phyloP scores from a whole-genome alignment of 2,113 vertebrate species.

The Siphamia tubifer region DNA sequence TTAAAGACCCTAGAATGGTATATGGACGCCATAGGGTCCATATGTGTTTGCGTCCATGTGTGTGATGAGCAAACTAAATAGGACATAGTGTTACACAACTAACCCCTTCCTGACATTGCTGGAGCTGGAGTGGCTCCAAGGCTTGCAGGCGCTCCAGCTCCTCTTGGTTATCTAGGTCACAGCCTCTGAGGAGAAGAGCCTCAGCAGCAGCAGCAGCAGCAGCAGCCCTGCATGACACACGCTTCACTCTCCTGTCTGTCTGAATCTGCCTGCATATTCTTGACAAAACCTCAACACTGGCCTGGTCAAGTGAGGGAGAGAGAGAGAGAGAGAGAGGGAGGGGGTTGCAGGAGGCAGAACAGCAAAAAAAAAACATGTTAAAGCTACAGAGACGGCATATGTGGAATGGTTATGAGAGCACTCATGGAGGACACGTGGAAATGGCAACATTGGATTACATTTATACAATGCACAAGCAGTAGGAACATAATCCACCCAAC shows the following conservation, averaged over 20 bases:
- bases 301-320: conserved; percentile 38
- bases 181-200: conserved; percentile 74
- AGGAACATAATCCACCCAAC: conserved; percentile 48
- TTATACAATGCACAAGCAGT: conserved; percentile 37
- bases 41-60: conserved; percentile 50
- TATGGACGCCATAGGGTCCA: conserved; percentile 25
- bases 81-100: conserved; percentile 79
- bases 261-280: conserved; percentile 65
- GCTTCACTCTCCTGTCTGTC: conserved; percentile 79
- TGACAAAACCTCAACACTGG: conserved; percentile 74
- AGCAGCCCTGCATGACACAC: conserved; percentile 71
- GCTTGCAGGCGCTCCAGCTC: conserved; percentile 75
- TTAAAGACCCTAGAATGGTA: neutral
- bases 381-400: conserved; percentile 55
- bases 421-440: conserved; percentile 54
- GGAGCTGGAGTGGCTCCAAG: conserved; percentile 76
- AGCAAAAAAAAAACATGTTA: conserved; percentile 14
- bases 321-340: neutral
- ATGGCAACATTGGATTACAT: conserved; percentile 53
- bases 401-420: conserved; percentile 42
- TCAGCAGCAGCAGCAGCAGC: conserved; percentile 68
- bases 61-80: conserved; percentile 72
- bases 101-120: conserved; percentile 79
- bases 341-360: conserved; percentile 35
- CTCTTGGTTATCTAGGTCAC: conserved; percentile 80